Evolutionary conservation across 2,113 vertebrate genomes (phyloP), one percentile per base, ranked within the genome.

Genomic region (Stercorarius parasiticus): DNA sequence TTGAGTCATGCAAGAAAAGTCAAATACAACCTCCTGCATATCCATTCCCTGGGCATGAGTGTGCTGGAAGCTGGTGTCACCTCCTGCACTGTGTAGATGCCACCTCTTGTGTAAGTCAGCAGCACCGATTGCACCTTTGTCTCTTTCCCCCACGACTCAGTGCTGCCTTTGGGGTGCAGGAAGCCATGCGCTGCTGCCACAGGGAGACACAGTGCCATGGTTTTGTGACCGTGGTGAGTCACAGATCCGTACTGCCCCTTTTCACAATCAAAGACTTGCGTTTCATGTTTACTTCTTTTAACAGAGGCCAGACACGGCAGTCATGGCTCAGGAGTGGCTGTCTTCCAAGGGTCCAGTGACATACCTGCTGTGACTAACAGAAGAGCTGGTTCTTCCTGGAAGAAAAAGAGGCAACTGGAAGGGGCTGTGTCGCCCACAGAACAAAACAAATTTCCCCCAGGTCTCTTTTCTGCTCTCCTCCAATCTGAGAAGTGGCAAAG

Each of bases 201-300:
- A 0, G 18, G 16, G 36, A 66, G 30, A 23, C 14, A 5, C 2
- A 20, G 45, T 49, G 53, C 23, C 30, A 3, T 1, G 1, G 29
- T 8, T 84, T 42, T 62, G 59, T 81, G 42, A 15, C 61, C 1
- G 1, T 20, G 50, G 27, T 74, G 81, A 82, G 50, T 71, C 82
- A 67, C 0, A 0, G 59, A 32, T 36, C 73, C 19, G 22, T 19
- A 5, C n/a, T 70, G 34, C 22, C 0, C 0, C 65, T 87, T 56
- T 78, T 81, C 55, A 58, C 7, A 34, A 50, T 38, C 56, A 43
- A 61, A 52, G 64, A 16, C 32, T 58, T 73, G 59, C 6, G 36
- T 87, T 91, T 91, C 73, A 6, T 78, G 77, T 71, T 87, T 70
- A 64, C 3, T 0, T 38, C n/a, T 74, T 84, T 84, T 62, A 83